phyloP scores from a whole-genome alignment of 2,113 vertebrate species.

The Chaetorhynchus papuensis region DNA sequence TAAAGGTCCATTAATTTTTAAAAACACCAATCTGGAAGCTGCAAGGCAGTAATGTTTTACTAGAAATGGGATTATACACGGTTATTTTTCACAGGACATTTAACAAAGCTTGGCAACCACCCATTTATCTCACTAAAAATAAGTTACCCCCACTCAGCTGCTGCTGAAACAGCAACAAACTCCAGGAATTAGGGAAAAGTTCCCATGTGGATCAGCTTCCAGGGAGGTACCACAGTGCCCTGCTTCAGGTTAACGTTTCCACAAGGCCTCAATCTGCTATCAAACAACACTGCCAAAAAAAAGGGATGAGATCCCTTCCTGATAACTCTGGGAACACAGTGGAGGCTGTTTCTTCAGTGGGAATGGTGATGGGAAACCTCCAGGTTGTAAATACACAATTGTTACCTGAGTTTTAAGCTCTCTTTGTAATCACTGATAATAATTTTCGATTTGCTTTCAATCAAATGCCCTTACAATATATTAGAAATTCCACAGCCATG shows the following conservation, averaged over 20 bases:
- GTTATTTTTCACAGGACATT: background rate
- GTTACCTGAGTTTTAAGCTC: background rate
- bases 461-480: background rate
- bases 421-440: background rate
- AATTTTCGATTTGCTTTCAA: background rate
- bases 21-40: background rate
- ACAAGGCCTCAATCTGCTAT: background rate
- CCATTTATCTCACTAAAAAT: background rate
- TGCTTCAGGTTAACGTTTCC: background rate
- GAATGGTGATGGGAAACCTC: background rate
- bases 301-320: background rate
- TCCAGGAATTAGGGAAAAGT: background rate
- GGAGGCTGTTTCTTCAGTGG: background rate
- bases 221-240: background rate
- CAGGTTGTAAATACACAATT: background rate
- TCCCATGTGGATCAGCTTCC: background rate
- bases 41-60: background rate
- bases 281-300: background rate
- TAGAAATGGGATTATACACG: background rate
- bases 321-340: background rate
- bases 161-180: background rate
- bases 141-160: background rate
- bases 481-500: background rate
- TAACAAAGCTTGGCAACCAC: background rate
- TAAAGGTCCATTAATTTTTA: background rate